A percentile compares a stretch with the other conserved stretches of the same genome.
phyloP scores from a whole-genome alignment of 37 sponge, comb jelly and placozoan species.

The Eunapius fragilis region DNA sequence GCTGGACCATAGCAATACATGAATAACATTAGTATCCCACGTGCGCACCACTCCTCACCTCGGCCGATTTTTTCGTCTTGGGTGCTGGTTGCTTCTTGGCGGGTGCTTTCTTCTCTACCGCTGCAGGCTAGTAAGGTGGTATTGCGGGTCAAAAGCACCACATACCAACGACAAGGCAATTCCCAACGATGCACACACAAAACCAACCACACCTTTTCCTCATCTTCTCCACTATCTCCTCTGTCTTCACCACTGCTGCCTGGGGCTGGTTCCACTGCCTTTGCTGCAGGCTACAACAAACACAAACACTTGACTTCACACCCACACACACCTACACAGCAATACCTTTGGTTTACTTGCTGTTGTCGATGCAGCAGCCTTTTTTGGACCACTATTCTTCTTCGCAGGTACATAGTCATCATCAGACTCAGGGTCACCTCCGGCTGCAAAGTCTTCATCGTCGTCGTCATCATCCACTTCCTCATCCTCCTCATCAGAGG shows the following conservation, averaged over 20 bases:
- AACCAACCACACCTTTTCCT: neutral
- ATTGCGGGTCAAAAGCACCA: neutral
- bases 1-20: neutral
- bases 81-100: neutral
- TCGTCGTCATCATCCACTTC: neutral
- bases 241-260: neutral
- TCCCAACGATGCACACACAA: neutral
- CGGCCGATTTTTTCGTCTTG: neutral
- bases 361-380: neutral
- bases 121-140: neutral
- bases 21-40: no score
- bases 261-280: neutral
- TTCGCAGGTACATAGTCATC: neutral
- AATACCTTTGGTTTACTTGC: neutral
- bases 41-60: neutral
- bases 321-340: neutral
- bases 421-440: neutral
- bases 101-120: neutral
- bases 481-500: neutral
- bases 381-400: neutral
- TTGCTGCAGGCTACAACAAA: neutral
- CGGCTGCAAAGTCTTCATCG: neutral
- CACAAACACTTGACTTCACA: neutral
- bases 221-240: neutral
- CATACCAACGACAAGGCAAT: neutral